These are phyloP conservation scores for Dryomyza anilis DNA, from an alignment of 2,888 invertebrate genomes.

Conservation along the genomic window DNA sequence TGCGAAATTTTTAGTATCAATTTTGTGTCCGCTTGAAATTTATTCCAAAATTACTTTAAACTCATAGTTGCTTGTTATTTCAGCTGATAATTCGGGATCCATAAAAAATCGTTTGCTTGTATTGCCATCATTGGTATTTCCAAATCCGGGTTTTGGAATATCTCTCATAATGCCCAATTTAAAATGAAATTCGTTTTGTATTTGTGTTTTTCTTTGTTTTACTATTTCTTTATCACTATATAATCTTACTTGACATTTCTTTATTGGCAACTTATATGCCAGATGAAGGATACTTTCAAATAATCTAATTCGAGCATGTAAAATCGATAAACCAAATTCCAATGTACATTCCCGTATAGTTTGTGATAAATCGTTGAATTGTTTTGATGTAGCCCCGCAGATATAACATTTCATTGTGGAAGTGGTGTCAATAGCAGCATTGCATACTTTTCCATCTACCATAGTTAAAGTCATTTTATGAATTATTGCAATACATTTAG, in stretches of 20 bases:
- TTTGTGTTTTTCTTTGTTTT: no score
- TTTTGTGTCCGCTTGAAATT: no score
- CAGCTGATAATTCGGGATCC: not conserved
- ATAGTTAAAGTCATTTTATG: not conserved
- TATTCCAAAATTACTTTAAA: not conserved
- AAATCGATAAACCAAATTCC: no score
- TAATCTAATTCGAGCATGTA: no score
- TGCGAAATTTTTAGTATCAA: not conserved
- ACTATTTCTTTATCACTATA: not conserved
- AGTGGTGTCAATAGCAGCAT: not conserved
- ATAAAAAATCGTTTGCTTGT: not conserved
- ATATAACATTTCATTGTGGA: not conserved
- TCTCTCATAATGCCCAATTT: not conserved
- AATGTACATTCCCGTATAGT: no score
- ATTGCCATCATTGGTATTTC: slow-evolving; percentile 1
- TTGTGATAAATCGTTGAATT: not conserved
- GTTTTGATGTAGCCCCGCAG: not conserved
- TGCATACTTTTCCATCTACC: not conserved
- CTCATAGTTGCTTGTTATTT: not conserved
- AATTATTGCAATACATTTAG: not conserved
- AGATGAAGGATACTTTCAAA: no score
- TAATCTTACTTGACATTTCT: no score
- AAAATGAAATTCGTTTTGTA: no score
- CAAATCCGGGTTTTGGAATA: not conserved
- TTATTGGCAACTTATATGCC: no score